A percentile compares a stretch with the other conserved stretches of the same genome.
phyloP scores from a whole-genome alignment of 2,113 vertebrate species.

The Isurus oxyrinchus region DNA sequence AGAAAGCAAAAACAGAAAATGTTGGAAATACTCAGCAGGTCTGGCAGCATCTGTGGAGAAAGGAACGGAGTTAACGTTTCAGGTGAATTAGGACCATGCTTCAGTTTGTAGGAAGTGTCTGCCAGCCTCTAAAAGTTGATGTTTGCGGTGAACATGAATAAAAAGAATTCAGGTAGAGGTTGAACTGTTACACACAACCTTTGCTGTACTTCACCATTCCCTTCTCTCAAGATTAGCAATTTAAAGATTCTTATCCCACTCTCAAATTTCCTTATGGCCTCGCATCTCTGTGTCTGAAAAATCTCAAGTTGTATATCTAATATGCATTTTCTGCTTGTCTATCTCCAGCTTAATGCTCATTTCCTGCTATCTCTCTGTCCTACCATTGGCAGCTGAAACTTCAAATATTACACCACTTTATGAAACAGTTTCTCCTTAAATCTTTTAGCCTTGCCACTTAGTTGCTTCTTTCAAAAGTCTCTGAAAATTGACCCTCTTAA shows the following conservation, averaged over 20 bases:
- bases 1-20: neutral
- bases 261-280: slow-evolving; percentile 1
- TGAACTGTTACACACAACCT: neutral
- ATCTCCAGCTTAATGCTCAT: neutral
- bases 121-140: neutral
- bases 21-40: no score
- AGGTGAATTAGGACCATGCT: no score
- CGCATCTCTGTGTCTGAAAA: neutral
- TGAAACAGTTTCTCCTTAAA: neutral
- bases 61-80: neutral
- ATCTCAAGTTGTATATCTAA: neutral
- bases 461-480: neutral
- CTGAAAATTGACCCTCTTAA: neutral
- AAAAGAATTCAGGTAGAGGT: no score
- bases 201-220: neutral
- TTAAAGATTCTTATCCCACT: neutral
- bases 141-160: neutral
- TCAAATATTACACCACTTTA: neutral
- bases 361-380: neutral
- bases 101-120: neutral
- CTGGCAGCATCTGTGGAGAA: no score
- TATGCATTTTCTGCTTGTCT: neutral
- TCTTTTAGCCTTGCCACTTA: neutral
- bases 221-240: neutral
- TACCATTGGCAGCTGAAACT: neutral